phyloP scores from a whole-genome alignment of 2,888 invertebrate genomes.

The Calephelis perditalis region DNA sequence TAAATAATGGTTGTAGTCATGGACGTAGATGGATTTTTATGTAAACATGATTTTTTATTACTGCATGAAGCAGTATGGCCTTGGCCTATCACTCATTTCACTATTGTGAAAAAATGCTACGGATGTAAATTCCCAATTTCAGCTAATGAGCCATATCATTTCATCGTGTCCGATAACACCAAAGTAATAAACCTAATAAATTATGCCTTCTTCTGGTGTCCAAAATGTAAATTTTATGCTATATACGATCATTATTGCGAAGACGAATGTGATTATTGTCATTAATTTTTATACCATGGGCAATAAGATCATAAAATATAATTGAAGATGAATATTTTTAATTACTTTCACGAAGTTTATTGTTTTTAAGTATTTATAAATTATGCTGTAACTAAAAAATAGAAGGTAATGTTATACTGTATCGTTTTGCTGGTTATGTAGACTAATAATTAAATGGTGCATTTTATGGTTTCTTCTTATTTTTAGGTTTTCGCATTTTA shows the following conservation, averaged over 20 bases:
- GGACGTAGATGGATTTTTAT: not conserved
- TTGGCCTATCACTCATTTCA: conserved; percentile 3
- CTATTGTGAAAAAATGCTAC: not conserved
- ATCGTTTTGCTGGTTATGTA: no score
- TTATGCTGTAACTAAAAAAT: no score
- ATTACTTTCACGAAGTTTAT: no score
- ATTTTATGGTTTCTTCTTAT: conserved; percentile 11
- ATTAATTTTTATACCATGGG: not conserved
- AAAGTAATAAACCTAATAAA: not conserved
- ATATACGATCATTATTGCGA: not conserved
- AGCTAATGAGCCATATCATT: not conserved
- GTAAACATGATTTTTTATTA: not conserved
- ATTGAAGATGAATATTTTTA: not conserved
- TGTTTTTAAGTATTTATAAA: no score
- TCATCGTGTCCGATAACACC: not conserved
- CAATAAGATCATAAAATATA: not conserved
- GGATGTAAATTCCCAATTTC: not conserved
- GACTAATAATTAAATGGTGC: not conserved
- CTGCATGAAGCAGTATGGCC: not conserved
- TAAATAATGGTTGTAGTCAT: not conserved
- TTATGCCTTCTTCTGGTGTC: not conserved
- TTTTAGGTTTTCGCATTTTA: conserved; percentile 6
- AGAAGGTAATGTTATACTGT: no score
- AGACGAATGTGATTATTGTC: conserved; percentile 3
- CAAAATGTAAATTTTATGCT: not conserved